A percentile compares a stretch with the other conserved stretches of the same genome.
These are phyloP conservation scores for Drepana falcataria DNA, from an alignment of 2,888 invertebrate genomes.

Conservation along the genomic window DNA sequence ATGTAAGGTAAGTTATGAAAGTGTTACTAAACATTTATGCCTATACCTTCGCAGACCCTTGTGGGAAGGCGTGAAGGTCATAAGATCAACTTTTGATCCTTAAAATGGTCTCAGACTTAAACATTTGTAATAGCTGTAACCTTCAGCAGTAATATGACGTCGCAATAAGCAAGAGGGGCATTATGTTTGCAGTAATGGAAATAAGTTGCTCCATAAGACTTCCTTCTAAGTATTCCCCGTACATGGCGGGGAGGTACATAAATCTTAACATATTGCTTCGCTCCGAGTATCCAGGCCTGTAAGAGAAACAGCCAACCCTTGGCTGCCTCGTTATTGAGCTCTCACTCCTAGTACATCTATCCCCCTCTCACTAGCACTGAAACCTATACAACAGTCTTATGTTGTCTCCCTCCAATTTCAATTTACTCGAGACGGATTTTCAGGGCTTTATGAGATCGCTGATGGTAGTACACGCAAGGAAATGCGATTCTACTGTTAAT, in stretches of 20 bases:
- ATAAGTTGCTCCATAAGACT: constrained; percentile 58
- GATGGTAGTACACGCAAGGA: constrained; percentile 26
- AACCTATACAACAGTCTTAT: constrained; percentile 21
- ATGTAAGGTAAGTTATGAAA: too few relatives aligned
- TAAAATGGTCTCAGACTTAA: too few relatives aligned
- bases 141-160: constrained; percentile 13
- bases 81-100: too few relatives aligned
- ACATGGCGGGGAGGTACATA: constrained; percentile 59
- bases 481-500: constrained; percentile 10
- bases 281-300: constrained; percentile 56
- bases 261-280: constrained; percentile 74
- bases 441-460: constrained; percentile 69
- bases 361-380: constrained; percentile 38
- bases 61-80: too few relatives aligned
- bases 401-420: constrained; percentile 74
- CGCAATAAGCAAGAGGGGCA: constrained; percentile 17
- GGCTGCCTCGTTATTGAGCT: constrained; percentile 78
- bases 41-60: too few relatives aligned
- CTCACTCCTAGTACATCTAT: constrained; percentile 62
- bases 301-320: constrained; percentile 78
- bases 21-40: too few relatives aligned
- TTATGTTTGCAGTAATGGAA: constrained; percentile 48
- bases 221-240: constrained; percentile 53
- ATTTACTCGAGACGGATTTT: constrained; percentile 78
- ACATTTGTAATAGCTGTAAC: constrained; percentile 1